A percentile compares a stretch with the other conserved stretches of the same genome.
These are phyloP conservation scores for Pogonus chalceus DNA, from an alignment of 1,140 invertebrate genomes.

Conservation along the genomic window DNA sequence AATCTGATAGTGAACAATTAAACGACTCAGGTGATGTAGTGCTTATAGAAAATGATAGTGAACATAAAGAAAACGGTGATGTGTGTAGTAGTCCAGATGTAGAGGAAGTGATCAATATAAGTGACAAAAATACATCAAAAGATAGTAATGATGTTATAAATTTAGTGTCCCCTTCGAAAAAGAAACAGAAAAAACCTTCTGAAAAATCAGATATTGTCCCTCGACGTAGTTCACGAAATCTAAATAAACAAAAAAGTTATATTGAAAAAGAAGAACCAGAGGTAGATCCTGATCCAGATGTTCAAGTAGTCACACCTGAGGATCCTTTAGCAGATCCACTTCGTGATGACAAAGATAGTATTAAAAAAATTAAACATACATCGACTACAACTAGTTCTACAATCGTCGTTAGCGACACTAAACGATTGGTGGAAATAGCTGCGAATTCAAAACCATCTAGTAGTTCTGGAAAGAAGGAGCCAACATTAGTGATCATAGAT, in stretches of 20 bases:
- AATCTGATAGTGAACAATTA: slow-evolving; percentile 27
- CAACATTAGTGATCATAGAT: slow-evolving; percentile 68
- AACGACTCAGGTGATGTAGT: slow-evolving; percentile 31
- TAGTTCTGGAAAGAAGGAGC: slow-evolving; percentile 53
- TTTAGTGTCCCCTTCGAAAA: slow-evolving; percentile 33
- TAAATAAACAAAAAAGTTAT: slow-evolving; percentile 47
- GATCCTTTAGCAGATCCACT: slow-evolving; percentile 50
- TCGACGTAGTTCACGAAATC: slow-evolving; percentile 46
- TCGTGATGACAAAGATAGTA: slow-evolving; percentile 36
- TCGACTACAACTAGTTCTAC: slow-evolving; percentile 33
- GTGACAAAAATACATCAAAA: background rate
- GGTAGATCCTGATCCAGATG: slow-evolving; percentile 46
- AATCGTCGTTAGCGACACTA: slow-evolving; percentile 63
- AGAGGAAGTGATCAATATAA: slow-evolving; percentile 33
- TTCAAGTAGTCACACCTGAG: slow-evolving; percentile 53
- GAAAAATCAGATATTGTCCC: slow-evolving; percentile 33
- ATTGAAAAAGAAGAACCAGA: slow-evolving; percentile 44
- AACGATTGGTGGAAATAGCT: slow-evolving; percentile 60
- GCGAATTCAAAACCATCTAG: slow-evolving; percentile 34
- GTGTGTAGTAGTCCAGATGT: slow-evolving; percentile 40
- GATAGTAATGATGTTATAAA: slow-evolving; percentile 32
- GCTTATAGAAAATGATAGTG: slow-evolving; percentile 20
- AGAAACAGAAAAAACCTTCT: slow-evolving; percentile 29
- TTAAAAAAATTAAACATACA: slow-evolving; percentile 21
- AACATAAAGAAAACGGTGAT: slow-evolving; percentile 21